Evolutionary conservation across 2,113 vertebrate genomes (phyloP).

Genomic region (Forbesichthys agassizii): DNA sequence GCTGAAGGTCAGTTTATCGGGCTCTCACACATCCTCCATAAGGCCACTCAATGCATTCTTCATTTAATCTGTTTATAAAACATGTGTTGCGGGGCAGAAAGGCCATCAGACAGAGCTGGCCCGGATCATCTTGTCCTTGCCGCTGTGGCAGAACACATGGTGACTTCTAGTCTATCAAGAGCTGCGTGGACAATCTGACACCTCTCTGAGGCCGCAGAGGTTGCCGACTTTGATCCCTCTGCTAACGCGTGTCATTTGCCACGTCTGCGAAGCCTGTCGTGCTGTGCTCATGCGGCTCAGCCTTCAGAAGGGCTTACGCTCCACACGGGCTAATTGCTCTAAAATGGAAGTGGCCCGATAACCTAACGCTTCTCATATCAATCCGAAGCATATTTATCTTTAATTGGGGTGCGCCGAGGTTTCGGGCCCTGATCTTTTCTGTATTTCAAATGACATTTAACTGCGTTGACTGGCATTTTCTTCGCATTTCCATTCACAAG

Average conservation of each 20-base stretch:
- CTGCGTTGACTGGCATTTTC: slow-evolving; percentile 69
- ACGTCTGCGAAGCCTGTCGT: slow-evolving; percentile 31
- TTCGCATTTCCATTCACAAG: slow-evolving; percentile 45
- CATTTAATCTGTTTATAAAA: slow-evolving; percentile 43
- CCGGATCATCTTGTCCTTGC: slow-evolving; percentile 46
- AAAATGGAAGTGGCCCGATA: slow-evolving; percentile 62
- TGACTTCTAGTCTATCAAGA: slow-evolving; percentile 33
- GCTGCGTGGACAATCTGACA: slow-evolving; percentile 19
- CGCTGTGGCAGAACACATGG: slow-evolving; percentile 38
- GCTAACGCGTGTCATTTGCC: slow-evolving; percentile 58
- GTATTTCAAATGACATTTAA: slow-evolving; percentile 63
- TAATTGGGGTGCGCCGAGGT: slow-evolving; percentile 59
- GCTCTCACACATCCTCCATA: slow-evolving; percentile 27
- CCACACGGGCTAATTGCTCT: slow-evolving; percentile 59
- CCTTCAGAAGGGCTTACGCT: slow-evolving; percentile 45
- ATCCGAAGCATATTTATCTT: slow-evolving; percentile 58
- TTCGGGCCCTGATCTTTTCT: slow-evolving; percentile 37
- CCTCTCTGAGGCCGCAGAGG: slow-evolving; percentile 56
- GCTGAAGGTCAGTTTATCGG: slow-evolving; percentile 34
- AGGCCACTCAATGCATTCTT: slow-evolving; percentile 40
- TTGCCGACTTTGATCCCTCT: slow-evolving; percentile 56
- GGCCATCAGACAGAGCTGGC: slow-evolving; percentile 12
- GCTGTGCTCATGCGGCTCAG: slow-evolving; percentile 36
- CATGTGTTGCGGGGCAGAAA: slow-evolving; percentile 30
- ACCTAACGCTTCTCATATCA: slow-evolving; percentile 44